Evolutionary conservation across 2,797 vertebrate species (phyloP).

Genomic region (Jordanella pulchra): DNA sequence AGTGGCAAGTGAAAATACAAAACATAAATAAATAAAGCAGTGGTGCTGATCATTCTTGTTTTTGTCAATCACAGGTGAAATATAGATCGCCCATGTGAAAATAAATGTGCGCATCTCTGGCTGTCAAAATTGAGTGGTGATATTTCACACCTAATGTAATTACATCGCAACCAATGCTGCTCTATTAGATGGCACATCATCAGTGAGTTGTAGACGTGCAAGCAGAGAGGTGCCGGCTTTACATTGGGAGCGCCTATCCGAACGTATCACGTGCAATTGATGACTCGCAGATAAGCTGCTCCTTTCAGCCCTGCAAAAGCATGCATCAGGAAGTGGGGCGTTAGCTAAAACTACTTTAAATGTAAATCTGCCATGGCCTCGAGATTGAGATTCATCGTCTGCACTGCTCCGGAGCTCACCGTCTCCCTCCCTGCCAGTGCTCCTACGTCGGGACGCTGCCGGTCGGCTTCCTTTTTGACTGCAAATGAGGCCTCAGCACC

Average conservation of each 20-base stretch:
- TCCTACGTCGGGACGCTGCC: slow-evolving; percentile 58
- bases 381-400: slow-evolving; percentile 79
- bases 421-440: slow-evolving; percentile 58
- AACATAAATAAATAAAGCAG: slow-evolving; percentile 58
- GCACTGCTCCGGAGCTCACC: slow-evolving; percentile 55
- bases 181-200: slow-evolving; percentile 65
- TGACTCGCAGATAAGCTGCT: slow-evolving; percentile 76
- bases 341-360: slow-evolving; percentile 83
- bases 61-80: slow-evolving; percentile 67
- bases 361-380: slow-evolving; percentile 79
- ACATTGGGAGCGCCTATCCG: slow-evolving; percentile 55
- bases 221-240: slow-evolving; percentile 55
- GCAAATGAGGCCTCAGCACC: slow-evolving; percentile 61
- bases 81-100: slow-evolving; percentile 49
- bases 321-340: slow-evolving; percentile 76
- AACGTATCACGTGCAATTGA: slow-evolving; percentile 70
- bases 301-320: slow-evolving; percentile 65
- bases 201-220: slow-evolving; percentile 50
- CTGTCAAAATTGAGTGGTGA: slow-evolving; percentile 35
- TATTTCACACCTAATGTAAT: slow-evolving; percentile 58
- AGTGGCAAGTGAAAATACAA: slow-evolving; percentile 49
- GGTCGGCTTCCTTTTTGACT: slow-evolving; percentile 58
- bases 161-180: slow-evolving; percentile 48
- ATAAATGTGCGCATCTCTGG: slow-evolving; percentile 31
- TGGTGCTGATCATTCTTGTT: slow-evolving; percentile 60